Percentiles rank a stretch among this genome's conserved stretches.
Evolutionary conservation across 30 jellyfish, hydroid and myxozoan species (phyloP).

Genomic region (Sanderia malayensis): DNA sequence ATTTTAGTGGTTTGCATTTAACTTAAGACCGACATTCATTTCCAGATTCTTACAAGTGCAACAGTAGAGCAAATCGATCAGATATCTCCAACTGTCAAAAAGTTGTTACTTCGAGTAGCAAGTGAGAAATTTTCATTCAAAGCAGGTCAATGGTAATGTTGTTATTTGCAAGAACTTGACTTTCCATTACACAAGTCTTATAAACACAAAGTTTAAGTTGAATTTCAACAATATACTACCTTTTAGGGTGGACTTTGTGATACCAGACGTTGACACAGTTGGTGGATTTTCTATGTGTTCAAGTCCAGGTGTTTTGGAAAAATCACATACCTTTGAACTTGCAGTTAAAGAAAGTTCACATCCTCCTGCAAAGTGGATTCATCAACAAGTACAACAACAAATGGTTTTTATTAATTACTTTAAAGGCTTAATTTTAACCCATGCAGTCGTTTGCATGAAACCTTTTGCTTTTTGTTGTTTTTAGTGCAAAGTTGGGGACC

Average conservation of each 20-base stretch:
- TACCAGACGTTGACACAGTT: constrained; percentile 64
- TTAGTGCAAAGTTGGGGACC: constrained; percentile 75
- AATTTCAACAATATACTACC: background rate
- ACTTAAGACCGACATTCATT: no score
- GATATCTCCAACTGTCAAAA: constrained; percentile 76
- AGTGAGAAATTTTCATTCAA: constrained; percentile 46
- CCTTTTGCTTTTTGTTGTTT: background rate
- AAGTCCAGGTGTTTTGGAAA: constrained; percentile 44
- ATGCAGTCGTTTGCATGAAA: no score
- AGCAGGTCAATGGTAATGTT: constrained; percentile 89
- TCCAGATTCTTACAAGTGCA: constrained; percentile 51
- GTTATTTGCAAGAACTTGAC: no score
- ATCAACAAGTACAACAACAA: constrained; percentile 66
- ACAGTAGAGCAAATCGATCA: constrained; percentile 31
- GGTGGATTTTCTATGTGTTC: constrained; percentile 98
- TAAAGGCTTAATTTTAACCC: no score
- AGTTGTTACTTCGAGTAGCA: constrained; percentile 40
- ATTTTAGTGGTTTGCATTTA: no score
- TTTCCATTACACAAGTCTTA: no score
- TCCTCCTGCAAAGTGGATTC: constrained; percentile 94
- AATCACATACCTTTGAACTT: constrained; percentile 36
- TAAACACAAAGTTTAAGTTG: no score
- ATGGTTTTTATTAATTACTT: no score
- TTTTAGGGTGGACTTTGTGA: constrained; percentile 81
- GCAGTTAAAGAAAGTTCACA: constrained; percentile 84